phyloP scores from a whole-genome alignment of 2,888 invertebrate species.

The Drosophila macrothrix region DNA sequence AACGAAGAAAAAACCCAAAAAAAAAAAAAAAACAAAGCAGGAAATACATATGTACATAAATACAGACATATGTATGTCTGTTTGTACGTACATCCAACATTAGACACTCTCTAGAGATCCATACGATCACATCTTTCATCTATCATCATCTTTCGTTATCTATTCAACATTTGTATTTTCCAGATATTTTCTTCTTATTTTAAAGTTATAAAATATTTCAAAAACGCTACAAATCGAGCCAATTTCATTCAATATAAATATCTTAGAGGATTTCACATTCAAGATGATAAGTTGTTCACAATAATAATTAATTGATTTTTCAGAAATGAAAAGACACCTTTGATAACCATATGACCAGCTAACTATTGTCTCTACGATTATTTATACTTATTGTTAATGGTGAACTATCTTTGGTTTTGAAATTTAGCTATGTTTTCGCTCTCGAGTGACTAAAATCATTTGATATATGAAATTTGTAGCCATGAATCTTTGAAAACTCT shows the following conservation, averaged over 20 bases:
- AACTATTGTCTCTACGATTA: not conserved
- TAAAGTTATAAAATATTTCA: not conserved
- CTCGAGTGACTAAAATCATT: not conserved
- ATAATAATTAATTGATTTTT: not conserved
- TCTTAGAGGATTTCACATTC: not conserved
- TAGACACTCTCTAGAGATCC: not conserved
- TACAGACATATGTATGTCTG: not conserved
- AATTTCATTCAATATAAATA: too few species aligned
- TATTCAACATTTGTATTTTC: not conserved
- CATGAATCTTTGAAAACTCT: not conserved
- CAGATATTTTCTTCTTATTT: not conserved
- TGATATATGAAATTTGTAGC: not conserved
- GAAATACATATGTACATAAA: constrained; percentile 1
- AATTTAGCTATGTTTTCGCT: not conserved
- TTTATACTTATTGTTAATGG: not conserved
- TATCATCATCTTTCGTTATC: too few species aligned
- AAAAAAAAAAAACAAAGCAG: constrained; percentile 16
- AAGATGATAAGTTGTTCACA: not conserved
- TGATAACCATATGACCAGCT: not conserved
- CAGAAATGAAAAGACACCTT: not conserved
- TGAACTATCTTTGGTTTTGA: not conserved
- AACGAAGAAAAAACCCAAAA: constrained; percentile 10
- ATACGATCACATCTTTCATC: not conserved
- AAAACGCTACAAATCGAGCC: not conserved
- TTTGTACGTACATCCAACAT: not conserved